These are phyloP conservation scores for Drosophila dunni DNA, from an alignment of 1,140 invertebrate genomes.

Conservation along the genomic window DNA sequence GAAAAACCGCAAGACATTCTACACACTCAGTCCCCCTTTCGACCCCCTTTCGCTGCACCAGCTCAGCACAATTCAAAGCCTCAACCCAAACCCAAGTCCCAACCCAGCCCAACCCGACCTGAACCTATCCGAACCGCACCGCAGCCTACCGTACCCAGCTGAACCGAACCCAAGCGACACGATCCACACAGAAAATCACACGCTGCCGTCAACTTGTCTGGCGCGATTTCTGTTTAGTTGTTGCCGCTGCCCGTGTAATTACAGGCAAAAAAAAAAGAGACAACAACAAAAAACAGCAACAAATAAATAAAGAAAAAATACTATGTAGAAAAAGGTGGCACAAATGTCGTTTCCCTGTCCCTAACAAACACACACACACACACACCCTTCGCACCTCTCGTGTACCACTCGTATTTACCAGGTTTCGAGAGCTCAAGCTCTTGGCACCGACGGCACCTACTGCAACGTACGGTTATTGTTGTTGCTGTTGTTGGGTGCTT, in stretches of 20 bases:
- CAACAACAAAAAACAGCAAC: neutral
- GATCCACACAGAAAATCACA: constrained; percentile 68
- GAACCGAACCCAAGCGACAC: constrained; percentile 14
- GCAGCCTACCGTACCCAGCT: neutral
- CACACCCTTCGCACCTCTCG: neutral
- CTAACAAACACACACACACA: constrained; percentile 9
- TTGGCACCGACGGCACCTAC: constrained; percentile 51
- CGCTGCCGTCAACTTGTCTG: constrained; percentile 78
- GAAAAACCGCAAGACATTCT: constrained; percentile 21
- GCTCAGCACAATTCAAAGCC: neutral
- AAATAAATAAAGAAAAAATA: constrained; percentile 7
- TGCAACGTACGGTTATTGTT: constrained; percentile 48
- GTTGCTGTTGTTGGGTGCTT: constrained; percentile 54
- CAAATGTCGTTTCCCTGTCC: constrained; percentile 68
- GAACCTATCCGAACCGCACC: constrained; percentile 9
- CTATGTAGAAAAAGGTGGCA: constrained; percentile 62
- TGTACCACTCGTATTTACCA: constrained; percentile 4
- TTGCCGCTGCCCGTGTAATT: constrained; percentile 69
- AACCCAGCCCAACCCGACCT: constrained; percentile 3
- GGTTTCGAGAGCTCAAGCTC: constrained; percentile 37
- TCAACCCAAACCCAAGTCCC: constrained; percentile 1
- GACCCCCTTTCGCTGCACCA: constrained; percentile 4
- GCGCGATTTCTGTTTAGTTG: constrained; percentile 73
- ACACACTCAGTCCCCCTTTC: constrained; percentile 19
- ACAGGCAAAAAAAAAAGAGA: constrained; percentile 58